Evolutionary conservation across 2,113 vertebrate species (phyloP).

Genomic region (Mus spicilegus): DNA sequence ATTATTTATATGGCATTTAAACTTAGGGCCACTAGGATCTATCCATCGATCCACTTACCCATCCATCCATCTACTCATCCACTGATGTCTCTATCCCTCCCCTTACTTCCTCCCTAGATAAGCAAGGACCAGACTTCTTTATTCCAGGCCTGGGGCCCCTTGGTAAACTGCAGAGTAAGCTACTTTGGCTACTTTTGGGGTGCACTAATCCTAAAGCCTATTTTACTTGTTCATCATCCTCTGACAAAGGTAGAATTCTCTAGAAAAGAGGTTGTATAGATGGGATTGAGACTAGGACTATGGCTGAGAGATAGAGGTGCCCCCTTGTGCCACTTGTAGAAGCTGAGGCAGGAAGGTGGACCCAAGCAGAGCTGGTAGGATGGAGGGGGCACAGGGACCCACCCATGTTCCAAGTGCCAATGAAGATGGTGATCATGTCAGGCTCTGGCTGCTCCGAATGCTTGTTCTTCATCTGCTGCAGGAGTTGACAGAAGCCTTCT

Average conservation of each 20-base stretch:
- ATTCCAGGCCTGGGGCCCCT: not conserved
- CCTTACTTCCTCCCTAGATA: not conserved
- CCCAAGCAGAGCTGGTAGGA: rapidly evolving
- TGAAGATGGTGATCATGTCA: constrained; percentile 98
- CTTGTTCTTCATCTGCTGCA: constrained; percentile 99
- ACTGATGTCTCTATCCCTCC: too few relatives aligned
- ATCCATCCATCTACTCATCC: not conserved
- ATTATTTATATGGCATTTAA: constrained; percentile 17
- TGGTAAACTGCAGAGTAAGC: not conserved
- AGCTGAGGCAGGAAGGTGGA: not conserved
- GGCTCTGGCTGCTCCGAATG: constrained; percentile 97
- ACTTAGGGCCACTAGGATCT: not conserved
- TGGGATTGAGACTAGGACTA: not conserved
- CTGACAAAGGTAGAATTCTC: not conserved
- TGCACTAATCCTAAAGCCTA: not conserved
- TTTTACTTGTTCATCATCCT: not conserved
- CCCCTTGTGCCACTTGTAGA: rapidly evolving
- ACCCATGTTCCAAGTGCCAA: constrained; percentile 99
- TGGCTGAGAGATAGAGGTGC: not conserved
- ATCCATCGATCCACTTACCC: not conserved
- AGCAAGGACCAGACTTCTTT: not conserved
- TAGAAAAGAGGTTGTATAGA: not conserved
- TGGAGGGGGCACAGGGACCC: constrained; percentile 46
- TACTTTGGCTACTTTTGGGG: not conserved
- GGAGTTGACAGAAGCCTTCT: constrained; percentile 98